Conservation (phyloP, 2,888 invertebrate genomes). For the Lacanobia wlatinum region DNA sequence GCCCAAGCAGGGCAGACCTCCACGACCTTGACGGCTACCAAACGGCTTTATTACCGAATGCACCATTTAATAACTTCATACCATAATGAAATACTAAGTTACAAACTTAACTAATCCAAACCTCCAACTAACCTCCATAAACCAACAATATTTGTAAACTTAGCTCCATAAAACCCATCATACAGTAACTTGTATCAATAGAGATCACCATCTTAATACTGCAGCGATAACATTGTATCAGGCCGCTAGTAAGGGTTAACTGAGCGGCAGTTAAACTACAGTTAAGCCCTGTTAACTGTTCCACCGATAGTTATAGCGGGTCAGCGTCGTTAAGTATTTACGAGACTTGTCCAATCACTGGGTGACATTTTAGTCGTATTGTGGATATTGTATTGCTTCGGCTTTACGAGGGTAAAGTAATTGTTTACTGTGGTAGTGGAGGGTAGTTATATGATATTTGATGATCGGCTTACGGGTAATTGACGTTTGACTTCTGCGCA, state of each 20-base stretch:
- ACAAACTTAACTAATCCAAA: conserved; percentile 31
- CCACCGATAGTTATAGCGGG: conserved; percentile 62
- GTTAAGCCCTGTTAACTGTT: conserved; percentile 67
- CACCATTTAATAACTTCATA: neutral
- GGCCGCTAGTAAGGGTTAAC: conserved; percentile 62
- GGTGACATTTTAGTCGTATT: conserved; percentile 57
- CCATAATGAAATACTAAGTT: neutral
- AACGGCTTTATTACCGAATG: no score
- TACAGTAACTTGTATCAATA: conserved; percentile 49
- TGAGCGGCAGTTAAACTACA: conserved; percentile 68
- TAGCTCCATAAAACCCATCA: conserved; percentile 34
- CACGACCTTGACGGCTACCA: no score
- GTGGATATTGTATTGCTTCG: conserved; percentile 52
- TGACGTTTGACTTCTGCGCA: neutral
- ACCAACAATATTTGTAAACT: conserved; percentile 34
- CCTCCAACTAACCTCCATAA: conserved; percentile 13
- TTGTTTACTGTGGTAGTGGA: conserved; percentile 44
- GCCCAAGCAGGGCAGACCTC: no score
- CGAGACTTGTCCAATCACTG: conserved; percentile 65
- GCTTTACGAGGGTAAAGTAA: conserved; percentile 40
- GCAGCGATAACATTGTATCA: conserved; percentile 65
- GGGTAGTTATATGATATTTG: conserved; percentile 35
- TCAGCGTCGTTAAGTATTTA: conserved; percentile 66
- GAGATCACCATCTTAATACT: conserved; percentile 55
- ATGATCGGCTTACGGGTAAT: conserved; percentile 2